Conservation (phyloP, 2,888 invertebrate genomes). For the Muscina levida region DNA sequence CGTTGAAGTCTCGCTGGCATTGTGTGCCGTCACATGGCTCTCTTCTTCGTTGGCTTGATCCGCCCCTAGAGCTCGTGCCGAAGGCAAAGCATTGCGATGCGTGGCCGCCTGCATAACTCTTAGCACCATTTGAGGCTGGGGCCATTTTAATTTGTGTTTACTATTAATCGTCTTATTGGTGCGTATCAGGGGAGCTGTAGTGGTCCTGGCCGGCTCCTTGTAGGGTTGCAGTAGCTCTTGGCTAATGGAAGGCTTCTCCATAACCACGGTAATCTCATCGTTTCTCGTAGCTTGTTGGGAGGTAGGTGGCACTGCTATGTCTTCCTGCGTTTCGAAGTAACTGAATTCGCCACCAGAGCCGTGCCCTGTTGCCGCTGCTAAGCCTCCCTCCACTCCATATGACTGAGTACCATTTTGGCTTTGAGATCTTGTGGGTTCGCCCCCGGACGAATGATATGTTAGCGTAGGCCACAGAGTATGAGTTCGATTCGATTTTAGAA, state of each 20-base stretch:
- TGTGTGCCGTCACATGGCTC: constrained; percentile 41
- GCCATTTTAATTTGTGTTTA: constrained; percentile 77
- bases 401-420: constrained; percentile 55
- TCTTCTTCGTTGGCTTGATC: constrained; percentile 51
- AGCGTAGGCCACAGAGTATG: constrained; percentile 70
- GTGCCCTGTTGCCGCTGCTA: too few relatives aligned
- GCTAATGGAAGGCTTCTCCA: constrained; percentile 73
- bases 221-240: constrained; percentile 66
- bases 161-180: constrained; percentile 74
- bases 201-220: constrained; percentile 67
- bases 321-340: constrained; percentile 29
- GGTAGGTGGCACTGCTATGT: constrained; percentile 35
- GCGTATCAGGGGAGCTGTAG: constrained; percentile 66
- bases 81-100: constrained; percentile 50
- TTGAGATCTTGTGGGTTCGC: constrained; percentile 48
- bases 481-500: constrained; percentile 71
- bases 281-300: constrained; percentile 62
- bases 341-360: constrained; percentile 6
- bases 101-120: constrained; percentile 67
- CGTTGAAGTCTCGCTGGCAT: constrained; percentile 71
- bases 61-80: constrained; percentile 65
- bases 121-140: constrained; percentile 73
- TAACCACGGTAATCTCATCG: constrained; percentile 74
- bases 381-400: constrained; percentile 38
- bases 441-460: constrained; percentile 51